These are phyloP conservation scores for Lasioglossum zephyrum DNA, from an alignment of 2,888 invertebrate species.

Conservation along the genomic window DNA sequence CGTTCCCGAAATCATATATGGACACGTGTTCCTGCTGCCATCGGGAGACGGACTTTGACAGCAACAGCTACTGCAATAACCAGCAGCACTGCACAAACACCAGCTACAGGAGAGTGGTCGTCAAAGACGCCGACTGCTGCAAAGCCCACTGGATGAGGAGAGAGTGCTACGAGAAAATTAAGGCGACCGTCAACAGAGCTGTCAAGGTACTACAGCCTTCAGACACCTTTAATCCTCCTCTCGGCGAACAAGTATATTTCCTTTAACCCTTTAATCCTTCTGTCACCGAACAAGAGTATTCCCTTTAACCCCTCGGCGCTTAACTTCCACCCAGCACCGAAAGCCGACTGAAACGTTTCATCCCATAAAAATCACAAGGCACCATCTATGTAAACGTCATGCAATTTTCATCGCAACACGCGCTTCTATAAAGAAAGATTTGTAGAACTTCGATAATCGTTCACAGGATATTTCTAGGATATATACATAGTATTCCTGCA, in stretches of 20 bases:
- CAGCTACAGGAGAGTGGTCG: slow-evolving; percentile 49
- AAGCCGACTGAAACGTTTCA: neutral
- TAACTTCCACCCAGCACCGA: neutral
- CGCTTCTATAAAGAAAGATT: too few relatives aligned
- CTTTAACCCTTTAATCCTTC: neutral
- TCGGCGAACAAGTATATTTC: neutral
- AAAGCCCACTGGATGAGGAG: slow-evolving; percentile 62
- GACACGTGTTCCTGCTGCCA: slow-evolving; percentile 68
- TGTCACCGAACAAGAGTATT: neutral
- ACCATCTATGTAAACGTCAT: neutral
- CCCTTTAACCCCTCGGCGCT: neutral
- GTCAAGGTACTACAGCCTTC: slow-evolving; percentile 67
- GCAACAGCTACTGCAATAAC: neutral
- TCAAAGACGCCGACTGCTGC: slow-evolving; percentile 58
- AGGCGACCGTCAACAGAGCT: slow-evolving; percentile 74
- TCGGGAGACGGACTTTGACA: slow-evolving; percentile 44
- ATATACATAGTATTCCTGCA: too few relatives aligned
- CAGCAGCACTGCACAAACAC: slow-evolving; percentile 45
- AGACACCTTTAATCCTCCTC: neutral
- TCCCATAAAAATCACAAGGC: neutral
- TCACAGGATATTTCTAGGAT: too few relatives aligned
- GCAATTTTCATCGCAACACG: too few relatives aligned
- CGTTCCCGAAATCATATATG: slow-evolving; percentile 62
- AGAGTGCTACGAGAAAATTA: slow-evolving; percentile 72
- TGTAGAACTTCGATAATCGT: too few relatives aligned